phyloP scores from a whole-genome alignment of 53 echinoderm and acorn worm species.

The Paelopatides confundens region DNA sequence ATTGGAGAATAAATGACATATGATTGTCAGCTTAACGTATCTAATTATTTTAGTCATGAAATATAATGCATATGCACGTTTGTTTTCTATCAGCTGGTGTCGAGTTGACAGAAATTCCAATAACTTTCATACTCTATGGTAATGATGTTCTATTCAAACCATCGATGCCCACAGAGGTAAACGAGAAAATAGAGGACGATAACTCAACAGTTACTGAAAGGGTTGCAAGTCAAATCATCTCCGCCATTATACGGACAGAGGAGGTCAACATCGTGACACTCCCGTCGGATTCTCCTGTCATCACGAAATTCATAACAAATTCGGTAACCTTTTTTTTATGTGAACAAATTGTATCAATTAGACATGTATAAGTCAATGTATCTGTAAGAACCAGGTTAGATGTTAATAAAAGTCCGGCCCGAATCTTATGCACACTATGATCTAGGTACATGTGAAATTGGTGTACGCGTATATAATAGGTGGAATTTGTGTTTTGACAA shows the following conservation, averaged over 20 bases:
- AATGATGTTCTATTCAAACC: neutral
- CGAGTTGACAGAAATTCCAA: neutral
- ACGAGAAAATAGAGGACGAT: neutral
- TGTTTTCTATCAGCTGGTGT: neutral
- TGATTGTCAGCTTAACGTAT: too few species aligned
- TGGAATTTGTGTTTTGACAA: neutral
- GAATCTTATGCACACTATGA: too few species aligned
- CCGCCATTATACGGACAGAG: neutral
- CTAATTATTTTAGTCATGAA: too few species aligned
- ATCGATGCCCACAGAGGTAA: neutral
- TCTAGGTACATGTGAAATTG: too few species aligned
- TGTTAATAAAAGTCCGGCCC: too few species aligned
- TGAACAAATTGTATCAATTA: neutral
- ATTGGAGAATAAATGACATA: too few species aligned
- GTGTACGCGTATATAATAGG: neutral
- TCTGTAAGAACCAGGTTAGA: too few species aligned
- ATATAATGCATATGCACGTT: neutral
- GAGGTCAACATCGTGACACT: neutral
- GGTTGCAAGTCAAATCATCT: constrained; percentile 23
- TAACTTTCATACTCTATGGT: constrained; percentile 8
- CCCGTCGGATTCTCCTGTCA: neutral
- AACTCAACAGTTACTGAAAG: constrained; percentile 1
- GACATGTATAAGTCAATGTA: too few species aligned
- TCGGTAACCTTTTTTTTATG: neutral
- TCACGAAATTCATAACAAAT: neutral